Evolutionary conservation across 2,888 invertebrate genomes (phyloP).

Genomic region (Melanchra persicariae): DNA sequence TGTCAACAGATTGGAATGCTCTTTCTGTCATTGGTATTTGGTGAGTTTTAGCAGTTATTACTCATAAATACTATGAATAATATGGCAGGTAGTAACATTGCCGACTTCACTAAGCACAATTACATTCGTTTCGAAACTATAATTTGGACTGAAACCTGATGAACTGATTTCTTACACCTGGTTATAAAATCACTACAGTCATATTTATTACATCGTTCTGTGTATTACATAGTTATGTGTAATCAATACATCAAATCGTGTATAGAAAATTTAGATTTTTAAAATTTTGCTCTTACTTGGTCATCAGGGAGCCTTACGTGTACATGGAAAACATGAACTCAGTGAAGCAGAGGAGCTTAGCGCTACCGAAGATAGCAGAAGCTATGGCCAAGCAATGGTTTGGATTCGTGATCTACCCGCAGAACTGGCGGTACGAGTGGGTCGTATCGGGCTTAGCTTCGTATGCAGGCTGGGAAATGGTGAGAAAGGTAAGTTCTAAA

Average conservation of each 20-base stretch:
- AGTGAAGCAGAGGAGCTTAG: constrained; percentile 83
- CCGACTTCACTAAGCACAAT: too few relatives aligned
- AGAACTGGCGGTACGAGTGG: constrained; percentile 92
- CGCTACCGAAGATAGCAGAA: constrained; percentile 90
- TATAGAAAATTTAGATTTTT: not conserved
- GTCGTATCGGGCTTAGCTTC: constrained; percentile 90
- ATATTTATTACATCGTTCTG: too few relatives aligned
- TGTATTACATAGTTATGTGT: too few relatives aligned
- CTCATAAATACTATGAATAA: not conserved
- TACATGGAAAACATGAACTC: constrained; percentile 78
- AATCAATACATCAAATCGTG: not conserved
- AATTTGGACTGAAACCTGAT: too few relatives aligned
- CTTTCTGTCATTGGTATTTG: constrained; percentile 83
- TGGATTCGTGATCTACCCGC: constrained; percentile 91
- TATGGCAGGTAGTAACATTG: too few relatives aligned
- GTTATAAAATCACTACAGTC: too few relatives aligned
- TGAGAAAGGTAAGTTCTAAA: constrained; percentile 81
- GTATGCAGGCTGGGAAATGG: constrained; percentile 91
- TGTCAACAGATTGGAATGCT: constrained; percentile 80
- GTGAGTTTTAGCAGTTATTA: constrained; percentile 72
- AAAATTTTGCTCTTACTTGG: constrained; percentile 1
- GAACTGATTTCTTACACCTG: too few relatives aligned
- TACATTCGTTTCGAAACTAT: too few relatives aligned
- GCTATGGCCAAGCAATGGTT: constrained; percentile 93
- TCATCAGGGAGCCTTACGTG: constrained; percentile 83